These are phyloP conservation scores for Bimastos eiseni DNA, from an alignment of 2,888 invertebrate species.

Conservation along the genomic window DNA sequence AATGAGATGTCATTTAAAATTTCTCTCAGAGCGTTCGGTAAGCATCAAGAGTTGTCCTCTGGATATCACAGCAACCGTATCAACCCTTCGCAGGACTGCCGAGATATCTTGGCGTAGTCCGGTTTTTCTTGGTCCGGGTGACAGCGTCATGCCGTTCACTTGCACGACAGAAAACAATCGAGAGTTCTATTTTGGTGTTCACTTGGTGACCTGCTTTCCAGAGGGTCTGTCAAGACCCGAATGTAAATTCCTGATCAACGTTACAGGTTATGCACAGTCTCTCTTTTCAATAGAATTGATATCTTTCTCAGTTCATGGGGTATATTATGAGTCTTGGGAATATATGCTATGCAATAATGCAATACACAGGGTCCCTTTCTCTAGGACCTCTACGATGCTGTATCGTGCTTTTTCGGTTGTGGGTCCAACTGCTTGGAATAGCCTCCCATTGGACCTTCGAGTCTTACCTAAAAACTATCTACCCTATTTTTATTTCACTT, in stretches of 20 bases:
- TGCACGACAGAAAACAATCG: slow-evolving; percentile 43
- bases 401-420: too few species aligned
- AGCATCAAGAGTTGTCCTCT: background rate
- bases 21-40: slow-evolving; percentile 26
- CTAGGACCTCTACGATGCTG: too few species aligned
- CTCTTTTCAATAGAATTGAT: background rate
- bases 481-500: too few species aligned
- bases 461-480: too few species aligned
- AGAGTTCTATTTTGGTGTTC: slow-evolving; percentile 40
- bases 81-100: background rate
- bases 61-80: background rate
- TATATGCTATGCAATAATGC: too few species aligned
- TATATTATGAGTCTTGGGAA: background rate
- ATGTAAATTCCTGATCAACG: slow-evolving; percentile 43
- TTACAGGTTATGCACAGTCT: slow-evolving; percentile 38
- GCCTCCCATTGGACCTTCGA: too few species aligned
- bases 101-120: slow-evolving; percentile 41
- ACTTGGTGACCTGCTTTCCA: slow-evolving; percentile 42
- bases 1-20: background rate
- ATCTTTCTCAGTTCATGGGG: background rate
- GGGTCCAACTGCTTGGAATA: too few species aligned
- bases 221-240: slow-evolving; percentile 30
- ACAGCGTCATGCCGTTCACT: slow-evolving; percentile 35
- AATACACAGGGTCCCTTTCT: too few species aligned
- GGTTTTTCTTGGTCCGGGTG: slow-evolving; percentile 42